These are phyloP conservation scores for Aldrovandia affinis DNA, from an alignment of 2,797 vertebrate genomes.

Conservation along the genomic window DNA sequence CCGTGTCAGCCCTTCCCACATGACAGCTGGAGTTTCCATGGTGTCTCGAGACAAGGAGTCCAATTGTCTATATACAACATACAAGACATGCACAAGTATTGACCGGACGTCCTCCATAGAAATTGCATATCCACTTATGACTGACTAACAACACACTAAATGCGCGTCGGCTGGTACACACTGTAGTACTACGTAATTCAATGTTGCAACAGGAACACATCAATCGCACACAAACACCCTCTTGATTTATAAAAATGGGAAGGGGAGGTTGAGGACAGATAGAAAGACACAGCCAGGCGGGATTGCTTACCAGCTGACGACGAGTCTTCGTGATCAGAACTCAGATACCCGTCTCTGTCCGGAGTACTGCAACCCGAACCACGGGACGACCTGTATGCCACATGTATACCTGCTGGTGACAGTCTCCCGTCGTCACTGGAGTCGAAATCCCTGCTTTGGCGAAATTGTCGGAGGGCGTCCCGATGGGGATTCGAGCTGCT, in stretches of 20 bases:
- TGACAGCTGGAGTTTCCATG: background rate
- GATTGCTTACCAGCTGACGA: constrained; percentile 78
- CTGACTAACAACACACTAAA: background rate
- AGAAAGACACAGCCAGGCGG: background rate
- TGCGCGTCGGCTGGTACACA: too few species aligned
- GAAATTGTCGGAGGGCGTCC: constrained; percentile 57
- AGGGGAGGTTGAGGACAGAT: background rate
- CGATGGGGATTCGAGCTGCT: constrained; percentile 50
- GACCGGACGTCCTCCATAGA: too few species aligned
- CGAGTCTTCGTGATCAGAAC: constrained; percentile 87
- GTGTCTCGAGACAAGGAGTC: background rate
- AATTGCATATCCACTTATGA: too few species aligned
- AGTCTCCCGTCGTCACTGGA: constrained; percentile 72
- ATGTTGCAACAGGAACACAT: too few species aligned
- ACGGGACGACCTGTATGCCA: constrained; percentile 52
- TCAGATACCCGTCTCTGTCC: constrained; percentile 82
- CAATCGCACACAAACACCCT: too few species aligned
- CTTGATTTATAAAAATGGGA: too few species aligned
- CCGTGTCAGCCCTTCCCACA: background rate
- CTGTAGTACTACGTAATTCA: too few species aligned
- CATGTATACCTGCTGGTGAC: constrained; percentile 65
- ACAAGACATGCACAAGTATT: background rate
- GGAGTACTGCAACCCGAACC: constrained; percentile 82
- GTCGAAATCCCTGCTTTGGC: constrained; percentile 74
- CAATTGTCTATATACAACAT: background rate